phyloP scores from a whole-genome alignment of 1,140 invertebrate genomes.

The Bombus balteatus region DNA sequence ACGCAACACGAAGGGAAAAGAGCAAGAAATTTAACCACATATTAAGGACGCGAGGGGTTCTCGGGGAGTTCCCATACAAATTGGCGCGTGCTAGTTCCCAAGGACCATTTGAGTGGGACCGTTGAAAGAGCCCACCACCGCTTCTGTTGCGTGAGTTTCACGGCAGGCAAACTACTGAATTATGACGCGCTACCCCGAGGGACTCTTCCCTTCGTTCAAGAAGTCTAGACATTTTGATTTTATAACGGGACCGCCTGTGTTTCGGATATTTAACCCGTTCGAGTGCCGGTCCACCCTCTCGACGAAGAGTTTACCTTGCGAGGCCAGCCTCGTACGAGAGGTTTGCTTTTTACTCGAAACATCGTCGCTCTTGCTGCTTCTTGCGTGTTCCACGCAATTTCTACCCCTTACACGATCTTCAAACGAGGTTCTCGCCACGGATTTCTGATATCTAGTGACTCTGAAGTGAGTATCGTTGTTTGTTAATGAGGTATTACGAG shows the following conservation, averaged over 20 bases:
- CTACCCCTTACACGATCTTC: neutral
- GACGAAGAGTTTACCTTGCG: neutral
- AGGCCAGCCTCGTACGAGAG: neutral
- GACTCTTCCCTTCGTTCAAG: conserved; percentile 30
- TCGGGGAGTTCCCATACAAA: neutral
- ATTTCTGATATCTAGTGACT: neutral
- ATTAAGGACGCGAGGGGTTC: neutral
- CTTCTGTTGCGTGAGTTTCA: conserved; percentile 13
- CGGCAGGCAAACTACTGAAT: conserved; percentile 27
- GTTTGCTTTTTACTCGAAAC: conserved; percentile 17
- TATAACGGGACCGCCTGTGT: conserved; percentile 10
- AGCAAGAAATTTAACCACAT: conserved; percentile 14
- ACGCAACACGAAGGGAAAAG: neutral
- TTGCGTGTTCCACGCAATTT: neutral
- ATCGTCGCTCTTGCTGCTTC: neutral
- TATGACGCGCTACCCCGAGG: conserved; percentile 32
- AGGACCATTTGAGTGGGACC: conserved; percentile 16
- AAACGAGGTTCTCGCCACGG: neutral
- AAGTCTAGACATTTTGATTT: conserved; percentile 47
- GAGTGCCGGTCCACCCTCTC: neutral
- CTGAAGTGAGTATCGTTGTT: neutral
- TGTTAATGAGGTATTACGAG: neutral
- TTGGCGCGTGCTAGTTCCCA: conserved; percentile 6
- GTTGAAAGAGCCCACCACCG: conserved; percentile 2
- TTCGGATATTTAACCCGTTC: conserved; percentile 29